Evolutionary conservation across 2,888 invertebrate genomes (phyloP), one percentile per base, ranked within the genome.

Genomic region (Hydriomena furcata): DNA sequence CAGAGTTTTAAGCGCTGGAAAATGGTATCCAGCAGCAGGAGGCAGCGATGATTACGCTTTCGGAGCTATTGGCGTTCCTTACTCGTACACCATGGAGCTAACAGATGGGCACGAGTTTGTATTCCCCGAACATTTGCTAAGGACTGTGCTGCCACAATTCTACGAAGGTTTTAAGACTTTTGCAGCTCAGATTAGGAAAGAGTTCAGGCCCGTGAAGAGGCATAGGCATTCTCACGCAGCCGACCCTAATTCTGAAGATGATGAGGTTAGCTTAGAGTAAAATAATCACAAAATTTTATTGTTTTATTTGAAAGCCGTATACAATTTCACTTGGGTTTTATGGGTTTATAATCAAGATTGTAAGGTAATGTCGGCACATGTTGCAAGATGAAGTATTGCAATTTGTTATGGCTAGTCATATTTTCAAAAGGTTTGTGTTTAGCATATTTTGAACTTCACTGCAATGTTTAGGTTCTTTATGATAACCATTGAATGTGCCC

Each of bases 21-120:
- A 93, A 5, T 91, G 94, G 83, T 91, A 93, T 59, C 79, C 92
- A 0, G 92, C 93, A 0, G 91, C 93, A 7, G 94, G 93, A 0
- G 92, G 92, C 1, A 93, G 93, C 63, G 93, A 93, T 58, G 94
- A 94, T 63, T 94, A 84, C 73, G 91, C 92, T 0, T 91, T 91
- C 66, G 93, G 88, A 0, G 90, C 79, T 0, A 85, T 81, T 0
- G 91, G 90, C 0, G 80, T 92, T 0, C 88, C 91, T 0, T 87
- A 93, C 52, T 85, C 92, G 0, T 94, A 92, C 55, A 93, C 93
- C 0, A 86, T 93, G 76, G 93, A 94, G 71, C 73, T 93, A 10
- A 93, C 93, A 0, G 86, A 91, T 20, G 91, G 89, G 1, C 65
- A 64, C 8, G 84, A 96, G 6, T 97, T 97, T 71, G 70, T 94